Evolutionary conservation across 2,888 invertebrate genomes (phyloP), one percentile per base, ranked within the genome.

Genomic region (Nysson spinosus): DNA sequence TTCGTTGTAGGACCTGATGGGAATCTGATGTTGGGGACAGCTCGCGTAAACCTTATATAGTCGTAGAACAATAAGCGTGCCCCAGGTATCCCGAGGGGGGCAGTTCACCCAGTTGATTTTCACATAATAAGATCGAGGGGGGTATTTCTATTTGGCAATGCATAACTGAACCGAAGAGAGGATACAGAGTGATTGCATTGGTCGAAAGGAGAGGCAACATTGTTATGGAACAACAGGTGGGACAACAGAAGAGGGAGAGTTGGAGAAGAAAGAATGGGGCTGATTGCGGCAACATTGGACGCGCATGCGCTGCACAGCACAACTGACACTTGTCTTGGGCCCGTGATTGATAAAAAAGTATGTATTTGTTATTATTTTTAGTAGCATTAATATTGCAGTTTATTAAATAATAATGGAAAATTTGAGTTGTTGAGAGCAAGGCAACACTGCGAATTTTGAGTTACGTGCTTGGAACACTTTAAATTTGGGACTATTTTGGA

Each of bases 11-110:
- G 74, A 70, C 57, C 68, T 67, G 52, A 72, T 46, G 69, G 62
- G 47, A 63, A 69, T 77, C 76, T 80, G 76, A 58, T 43, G 49
- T 55, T 46, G 26, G 39, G 51, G 51, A 67, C 47, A 26, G 46
- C 5, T 40, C 42, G 46, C 50, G 66, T 75, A 72, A 76, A 74
- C 72, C 72, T 81, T 81, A 81, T 81, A 81, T 82, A 80, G 78
- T 65, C 52, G 62, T 56, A 34, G 75, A 75, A 76, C 78, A 77
- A 80, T 80, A 79, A 72, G 14, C 43, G 60, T 63, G 51, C 52
- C 58, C 69, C n/a, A n/a, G n/a, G n/a, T n/a, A n/a, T n/a, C n/a
- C n/a, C n/a, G n/a, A n/a, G n/a, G n/a, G n/a, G n/a, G n/a, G n/a
- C n/a, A n/a, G n/a, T n/a, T n/a, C n/a, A n/a, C 40, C 50, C 55